Percentiles rank a stretch among this genome's conserved stretches.
Conservation (phyloP, 2,797 vertebrate species). For the Adelosebastes latens region DNA sequence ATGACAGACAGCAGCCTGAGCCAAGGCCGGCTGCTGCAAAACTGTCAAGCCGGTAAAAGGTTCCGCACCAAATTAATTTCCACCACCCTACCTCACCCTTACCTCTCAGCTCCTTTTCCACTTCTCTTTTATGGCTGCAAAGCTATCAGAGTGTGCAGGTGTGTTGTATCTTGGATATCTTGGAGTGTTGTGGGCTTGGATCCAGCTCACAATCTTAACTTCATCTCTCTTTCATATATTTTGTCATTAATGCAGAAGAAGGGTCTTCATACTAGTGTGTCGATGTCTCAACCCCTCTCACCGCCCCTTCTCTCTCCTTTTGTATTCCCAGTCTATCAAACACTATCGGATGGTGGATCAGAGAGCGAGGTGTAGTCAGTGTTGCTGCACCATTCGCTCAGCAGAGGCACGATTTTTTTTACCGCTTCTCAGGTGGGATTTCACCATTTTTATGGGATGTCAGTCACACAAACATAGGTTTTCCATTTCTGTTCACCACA, state of each 20-base stretch:
- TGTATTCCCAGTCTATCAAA: conserved; percentile 6
- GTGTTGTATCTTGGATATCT: conserved; percentile 3
- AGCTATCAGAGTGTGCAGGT: conserved; percentile 4
- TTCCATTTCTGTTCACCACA: background rate
- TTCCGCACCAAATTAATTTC: conserved; percentile 51
- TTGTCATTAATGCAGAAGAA: background rate
- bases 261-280: background rate
- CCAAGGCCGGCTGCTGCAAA: conserved; percentile 39
- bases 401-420: background rate
- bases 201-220: conserved; percentile 8
- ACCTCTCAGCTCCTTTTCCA: conserved; percentile 14
- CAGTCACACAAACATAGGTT: background rate
- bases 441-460: conserved; percentile 12
- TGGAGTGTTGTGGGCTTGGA: background rate
- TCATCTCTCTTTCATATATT: conserved; percentile 14
- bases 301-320: background rate
- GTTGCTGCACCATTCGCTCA: background rate
- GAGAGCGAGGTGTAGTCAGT: background rate
- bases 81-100: conserved; percentile 5
- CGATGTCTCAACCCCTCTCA: background rate
- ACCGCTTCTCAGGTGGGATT: background rate
- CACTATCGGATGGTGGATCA: background rate
- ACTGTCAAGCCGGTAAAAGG: conserved; percentile 54
- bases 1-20: conserved; percentile 52
- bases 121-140: conserved; percentile 22